Evolutionary conservation across 2,797 vertebrate species (phyloP).

Genomic region (Lophotriccus pileatus): DNA sequence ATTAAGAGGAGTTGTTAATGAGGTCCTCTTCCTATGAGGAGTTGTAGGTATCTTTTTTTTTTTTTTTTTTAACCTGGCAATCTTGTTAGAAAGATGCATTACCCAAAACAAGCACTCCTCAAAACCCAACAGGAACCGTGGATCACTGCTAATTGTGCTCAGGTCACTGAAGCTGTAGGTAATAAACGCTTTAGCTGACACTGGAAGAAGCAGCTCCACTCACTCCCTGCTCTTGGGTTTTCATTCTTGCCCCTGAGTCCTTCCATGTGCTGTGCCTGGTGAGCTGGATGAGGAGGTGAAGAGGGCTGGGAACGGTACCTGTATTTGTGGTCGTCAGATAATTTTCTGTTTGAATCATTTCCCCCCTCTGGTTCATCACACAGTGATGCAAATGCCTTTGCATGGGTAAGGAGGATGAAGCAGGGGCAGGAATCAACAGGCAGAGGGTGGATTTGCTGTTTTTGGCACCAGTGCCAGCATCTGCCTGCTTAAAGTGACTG

Average conservation of each 20-base stretch:
- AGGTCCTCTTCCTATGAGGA: neutral
- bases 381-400: neutral
- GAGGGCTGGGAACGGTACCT: neutral
- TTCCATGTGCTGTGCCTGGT: neutral
- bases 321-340: neutral
- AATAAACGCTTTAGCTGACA: neutral
- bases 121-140: neutral
- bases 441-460: neutral
- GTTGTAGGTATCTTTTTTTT: neutral
- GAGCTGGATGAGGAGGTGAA: neutral
- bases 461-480: constrained; percentile 1
- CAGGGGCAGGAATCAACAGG: neutral
- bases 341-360: neutral
- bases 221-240: neutral
- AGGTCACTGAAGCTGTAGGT: neutral
- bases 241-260: neutral
- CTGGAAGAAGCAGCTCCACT: neutral
- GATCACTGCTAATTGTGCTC: neutral
- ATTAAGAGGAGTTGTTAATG: neutral
- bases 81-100: neutral
- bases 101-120: neutral
- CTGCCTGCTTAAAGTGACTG: neutral
- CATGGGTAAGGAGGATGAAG: neutral
- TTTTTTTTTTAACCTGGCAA: neutral
- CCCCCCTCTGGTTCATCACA: neutral